Evolutionary conservation across 2,797 vertebrate species (phyloP).

Genomic region (Periparus ater): DNA sequence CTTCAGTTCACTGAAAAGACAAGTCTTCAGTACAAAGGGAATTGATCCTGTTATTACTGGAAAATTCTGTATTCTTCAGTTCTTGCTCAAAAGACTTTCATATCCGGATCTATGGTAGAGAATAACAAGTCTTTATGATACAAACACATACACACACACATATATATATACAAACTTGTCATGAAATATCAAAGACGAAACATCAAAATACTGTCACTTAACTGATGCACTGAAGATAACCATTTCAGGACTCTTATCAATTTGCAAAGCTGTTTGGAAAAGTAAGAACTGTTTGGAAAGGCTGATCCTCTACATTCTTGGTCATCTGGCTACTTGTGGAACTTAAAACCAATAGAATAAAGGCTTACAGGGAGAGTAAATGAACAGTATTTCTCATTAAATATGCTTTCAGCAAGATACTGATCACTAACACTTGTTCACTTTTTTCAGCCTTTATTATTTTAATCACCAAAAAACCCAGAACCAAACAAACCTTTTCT

Average conservation of each 20-base stretch:
- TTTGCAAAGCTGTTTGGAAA: neutral
- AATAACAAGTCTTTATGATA: neutral
- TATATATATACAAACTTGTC: neutral
- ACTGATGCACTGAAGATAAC: neutral
- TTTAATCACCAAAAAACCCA: neutral
- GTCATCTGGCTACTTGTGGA: neutral
- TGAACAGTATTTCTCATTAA: neutral
- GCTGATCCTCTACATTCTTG: neutral
- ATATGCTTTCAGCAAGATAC: neutral
- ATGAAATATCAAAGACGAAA: neutral
- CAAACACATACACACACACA: fast-evolving
- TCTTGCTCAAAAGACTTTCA: neutral
- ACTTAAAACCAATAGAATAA: neutral
- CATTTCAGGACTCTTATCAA: neutral
- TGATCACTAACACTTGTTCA: neutral
- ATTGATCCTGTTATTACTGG: neutral
- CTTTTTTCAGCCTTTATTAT: neutral
- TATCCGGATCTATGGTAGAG: neutral
- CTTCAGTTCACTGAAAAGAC: neutral
- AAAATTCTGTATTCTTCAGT: neutral
- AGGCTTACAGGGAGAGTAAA: neutral
- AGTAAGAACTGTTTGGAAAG: neutral
- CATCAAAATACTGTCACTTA: neutral
- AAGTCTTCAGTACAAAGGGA: neutral
- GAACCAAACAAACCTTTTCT: neutral